phyloP scores from a whole-genome alignment of 2,797 vertebrate genomes.

The Dromococcyx pavoninus region DNA sequence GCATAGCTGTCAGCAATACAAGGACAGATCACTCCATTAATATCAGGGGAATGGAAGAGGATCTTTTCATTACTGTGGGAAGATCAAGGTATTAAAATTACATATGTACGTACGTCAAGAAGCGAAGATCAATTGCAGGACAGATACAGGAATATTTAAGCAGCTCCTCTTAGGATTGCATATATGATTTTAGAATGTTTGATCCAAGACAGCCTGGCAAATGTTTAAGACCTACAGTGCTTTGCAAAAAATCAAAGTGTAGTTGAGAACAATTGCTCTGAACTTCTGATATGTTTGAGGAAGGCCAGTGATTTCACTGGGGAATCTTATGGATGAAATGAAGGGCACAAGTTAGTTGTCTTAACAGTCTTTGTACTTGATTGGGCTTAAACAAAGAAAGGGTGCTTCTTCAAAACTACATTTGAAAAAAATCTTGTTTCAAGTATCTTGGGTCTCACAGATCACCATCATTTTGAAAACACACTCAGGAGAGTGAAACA shows the following conservation, averaged over 20 bases:
- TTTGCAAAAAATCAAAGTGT: neutral
- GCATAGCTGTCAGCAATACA: constrained; percentile 59
- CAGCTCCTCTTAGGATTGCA: constrained; percentile 27
- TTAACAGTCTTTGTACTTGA: constrained; percentile 51
- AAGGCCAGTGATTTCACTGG: constrained; percentile 56
- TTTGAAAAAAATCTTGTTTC: neutral
- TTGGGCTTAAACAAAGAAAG: constrained; percentile 64
- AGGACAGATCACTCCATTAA: constrained; percentile 48
- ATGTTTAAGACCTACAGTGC: constrained; percentile 59
- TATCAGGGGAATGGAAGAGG: constrained; percentile 63
- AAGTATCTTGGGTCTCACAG: neutral
- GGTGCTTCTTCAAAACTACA: constrained; percentile 41
- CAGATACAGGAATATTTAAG: constrained; percentile 61
- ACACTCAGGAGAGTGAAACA: constrained; percentile 1
- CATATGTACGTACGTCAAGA: constrained; percentile 71
- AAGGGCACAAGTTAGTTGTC: neutral
- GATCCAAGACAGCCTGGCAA: constrained; percentile 63
- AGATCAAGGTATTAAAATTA: constrained; percentile 72
- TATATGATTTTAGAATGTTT: constrained; percentile 36
- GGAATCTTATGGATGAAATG: constrained; percentile 48
- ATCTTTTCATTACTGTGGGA: constrained; percentile 68
- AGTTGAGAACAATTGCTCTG: neutral
- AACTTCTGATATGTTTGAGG: neutral
- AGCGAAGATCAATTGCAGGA: constrained; percentile 64
- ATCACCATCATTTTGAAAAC: neutral